Base-by-base conservation (phyloP, 2,797 vertebrate species). In the Poecilia velifera region DNA sequence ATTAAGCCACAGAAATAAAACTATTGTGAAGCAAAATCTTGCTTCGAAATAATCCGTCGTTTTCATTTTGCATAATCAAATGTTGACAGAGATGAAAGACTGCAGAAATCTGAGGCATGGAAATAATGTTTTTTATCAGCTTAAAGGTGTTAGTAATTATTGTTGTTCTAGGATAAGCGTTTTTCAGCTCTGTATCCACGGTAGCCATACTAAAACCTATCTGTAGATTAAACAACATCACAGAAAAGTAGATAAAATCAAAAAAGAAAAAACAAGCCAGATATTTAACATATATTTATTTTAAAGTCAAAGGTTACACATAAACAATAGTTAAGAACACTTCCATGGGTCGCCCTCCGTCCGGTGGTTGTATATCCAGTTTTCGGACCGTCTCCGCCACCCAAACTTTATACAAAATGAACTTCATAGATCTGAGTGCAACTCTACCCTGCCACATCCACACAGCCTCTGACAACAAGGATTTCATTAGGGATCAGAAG, bases 201-300 rank as follows among this genome's bases (percentile, higher is more conserved):
- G 18, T 3, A 25, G 2, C 14, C 34, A 64, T 9, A 66, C 16
- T 36, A 66, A 39, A 39, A 34, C 31, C 5, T 6, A 41, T 66
- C 62, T 39, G 34, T 20, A 66, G 34, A 20, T 39, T 12, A 34
- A 66, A 66, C 18, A 64, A 64, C 39, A 8, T 10, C 22, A 43
- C 41, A 13, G 3, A 3, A 76, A n/a, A 39, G 14, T 3, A 68
- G 28, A 73, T 22, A 53, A 7, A 73, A 43, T 43, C 28, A 1
- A 31, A 43, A 75, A 73, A 39, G 31, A 1, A 31, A 43, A 75
- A 72, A 6, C 0, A 55, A 85, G 79, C 88, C 78, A 85, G 77
- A 92, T 90, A 91, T 92, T 86, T 89, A 79, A 90, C 88, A 93
- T 79, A 76, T 77, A 88, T 95, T 92, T 95, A 95, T 93, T 95